Evolutionary conservation across 2,113 vertebrate genomes (phyloP).

Genomic region (Mola mola): DNA sequence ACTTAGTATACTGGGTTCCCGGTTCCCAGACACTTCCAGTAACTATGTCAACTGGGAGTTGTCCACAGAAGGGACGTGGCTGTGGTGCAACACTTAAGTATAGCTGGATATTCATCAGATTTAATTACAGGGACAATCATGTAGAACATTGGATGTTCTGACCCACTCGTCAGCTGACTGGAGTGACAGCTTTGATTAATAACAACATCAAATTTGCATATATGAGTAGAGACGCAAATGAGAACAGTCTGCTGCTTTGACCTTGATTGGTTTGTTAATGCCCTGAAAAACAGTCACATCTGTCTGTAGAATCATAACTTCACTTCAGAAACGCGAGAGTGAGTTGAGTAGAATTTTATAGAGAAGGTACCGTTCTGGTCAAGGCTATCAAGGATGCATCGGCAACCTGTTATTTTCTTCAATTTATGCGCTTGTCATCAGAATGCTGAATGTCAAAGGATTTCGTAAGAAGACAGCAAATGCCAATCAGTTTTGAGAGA

Average conservation of each 20-base stretch:
- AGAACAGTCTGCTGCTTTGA: slow-evolving; percentile 18
- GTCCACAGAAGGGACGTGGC: slow-evolving; percentile 6
- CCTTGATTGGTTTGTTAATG: slow-evolving; percentile 26
- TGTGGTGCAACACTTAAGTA: neutral
- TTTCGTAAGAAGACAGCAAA: neutral
- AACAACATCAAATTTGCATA: slow-evolving; percentile 52
- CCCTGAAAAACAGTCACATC: neutral
- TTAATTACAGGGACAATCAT: slow-evolving; percentile 26
- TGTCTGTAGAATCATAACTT: neutral
- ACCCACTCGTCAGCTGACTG: slow-evolving; percentile 42
- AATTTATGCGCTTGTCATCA: neutral
- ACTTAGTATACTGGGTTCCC: too few relatives aligned
- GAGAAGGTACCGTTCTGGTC: neutral
- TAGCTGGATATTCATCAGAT: slow-evolving; percentile 18
- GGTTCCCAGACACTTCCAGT: too few relatives aligned
- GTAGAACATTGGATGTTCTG: slow-evolving; percentile 17
- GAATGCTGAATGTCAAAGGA: neutral
- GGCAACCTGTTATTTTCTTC: neutral
- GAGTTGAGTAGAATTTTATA: too few relatives aligned
- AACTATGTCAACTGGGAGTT: slow-evolving; percentile 26
- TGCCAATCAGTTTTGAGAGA: neutral
- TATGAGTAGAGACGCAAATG: slow-evolving; percentile 17
- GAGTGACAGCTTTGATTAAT: slow-evolving; percentile 57
- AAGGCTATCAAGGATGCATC: neutral
- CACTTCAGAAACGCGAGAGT: too few relatives aligned